Evolutionary conservation across 2,797 vertebrate species (phyloP).

Genomic region (Pelochelys cantorii): DNA sequence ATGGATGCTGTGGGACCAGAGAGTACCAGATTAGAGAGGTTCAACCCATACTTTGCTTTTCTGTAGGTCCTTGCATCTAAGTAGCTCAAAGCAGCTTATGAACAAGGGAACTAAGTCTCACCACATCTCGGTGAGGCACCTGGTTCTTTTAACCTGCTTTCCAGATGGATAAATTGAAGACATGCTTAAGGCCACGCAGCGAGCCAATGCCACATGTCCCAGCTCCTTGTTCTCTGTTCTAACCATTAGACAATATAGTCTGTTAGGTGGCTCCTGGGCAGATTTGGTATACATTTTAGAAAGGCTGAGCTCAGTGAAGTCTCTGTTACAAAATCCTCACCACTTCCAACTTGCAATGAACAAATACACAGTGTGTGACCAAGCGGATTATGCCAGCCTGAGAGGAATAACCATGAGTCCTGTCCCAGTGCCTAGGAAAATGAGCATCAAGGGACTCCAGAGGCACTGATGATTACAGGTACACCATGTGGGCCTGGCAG

Average conservation of each 20-base stretch:
- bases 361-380: background rate
- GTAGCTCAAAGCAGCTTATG: background rate
- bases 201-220: background rate
- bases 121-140: background rate
- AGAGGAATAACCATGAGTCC: background rate
- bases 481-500: background rate
- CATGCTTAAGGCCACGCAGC: background rate
- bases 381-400: background rate
- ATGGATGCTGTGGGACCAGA: no score
- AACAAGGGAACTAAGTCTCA: background rate
- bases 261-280: background rate
- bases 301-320: background rate
- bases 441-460: background rate
- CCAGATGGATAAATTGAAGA: background rate
- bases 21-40: no score
- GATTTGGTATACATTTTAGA: background rate
- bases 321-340: background rate
- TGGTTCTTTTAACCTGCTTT: background rate
- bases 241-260: background rate
- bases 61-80: background rate
- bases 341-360: background rate
- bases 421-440: background rate
- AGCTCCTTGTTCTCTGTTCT: background rate
- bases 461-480: background rate
- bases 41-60: background rate